phyloP scores from a whole-genome alignment of 2,888 invertebrate species.

The Danaus chrysippus region DNA sequence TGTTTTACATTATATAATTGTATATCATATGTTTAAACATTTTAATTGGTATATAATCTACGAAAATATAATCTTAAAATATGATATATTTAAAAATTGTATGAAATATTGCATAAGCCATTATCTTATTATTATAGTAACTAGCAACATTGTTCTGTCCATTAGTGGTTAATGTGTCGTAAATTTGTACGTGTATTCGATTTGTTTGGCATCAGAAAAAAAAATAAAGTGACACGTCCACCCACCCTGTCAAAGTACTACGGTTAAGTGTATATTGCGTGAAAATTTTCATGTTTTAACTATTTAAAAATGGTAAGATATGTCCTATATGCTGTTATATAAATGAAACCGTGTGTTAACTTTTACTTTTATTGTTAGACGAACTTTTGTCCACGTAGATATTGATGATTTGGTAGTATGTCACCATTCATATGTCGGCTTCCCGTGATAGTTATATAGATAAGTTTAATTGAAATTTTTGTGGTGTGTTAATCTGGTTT shows the following conservation, averaged over 20 bases:
- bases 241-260: constrained; percentile 66
- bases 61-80: no score
- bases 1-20: no score
- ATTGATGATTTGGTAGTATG: constrained; percentile 46
- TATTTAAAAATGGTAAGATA: constrained; percentile 67
- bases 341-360: constrained; percentile 21
- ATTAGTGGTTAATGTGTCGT: not conserved
- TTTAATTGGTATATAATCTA: no score
- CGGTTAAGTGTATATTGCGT: constrained; percentile 51
- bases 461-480: constrained; percentile 24
- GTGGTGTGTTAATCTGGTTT: constrained; percentile 31
- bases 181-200: constrained; percentile 31
- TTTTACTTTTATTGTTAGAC: constrained; percentile 16
- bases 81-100: no score
- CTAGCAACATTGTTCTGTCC: no score
- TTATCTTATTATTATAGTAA: no score
- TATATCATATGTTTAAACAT: no score
- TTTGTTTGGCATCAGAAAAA: constrained; percentile 41
- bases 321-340: constrained; percentile 34
- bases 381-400: constrained; percentile 47
- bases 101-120: no score
- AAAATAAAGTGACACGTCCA: constrained; percentile 67
- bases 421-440: constrained; percentile 60
- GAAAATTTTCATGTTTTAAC: constrained; percentile 68
- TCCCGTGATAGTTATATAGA: constrained; percentile 41